Percentiles rank a stretch among this genome's conserved stretches.
Conservation (phyloP, 2,797 vertebrate genomes). For the Leuciscus waleckii region DNA sequence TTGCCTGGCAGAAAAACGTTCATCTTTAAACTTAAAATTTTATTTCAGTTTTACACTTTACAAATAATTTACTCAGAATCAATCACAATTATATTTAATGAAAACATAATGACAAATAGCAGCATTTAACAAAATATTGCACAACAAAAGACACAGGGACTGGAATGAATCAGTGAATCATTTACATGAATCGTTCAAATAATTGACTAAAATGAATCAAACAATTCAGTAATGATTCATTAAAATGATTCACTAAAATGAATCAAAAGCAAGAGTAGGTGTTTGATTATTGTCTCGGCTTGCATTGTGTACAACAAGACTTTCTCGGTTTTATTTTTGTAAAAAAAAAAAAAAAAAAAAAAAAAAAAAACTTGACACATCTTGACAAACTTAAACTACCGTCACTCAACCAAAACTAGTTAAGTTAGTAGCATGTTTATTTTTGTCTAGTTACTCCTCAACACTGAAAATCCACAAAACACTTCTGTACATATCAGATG, state of each 20-base stretch:
- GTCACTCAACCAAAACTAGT: neutral
- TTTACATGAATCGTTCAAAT: neutral
- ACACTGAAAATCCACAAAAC: neutral
- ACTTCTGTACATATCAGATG: slow-evolving; percentile 17
- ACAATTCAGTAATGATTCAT: neutral
- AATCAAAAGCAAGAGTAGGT: neutral
- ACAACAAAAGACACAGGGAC: neutral
- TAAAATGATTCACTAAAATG: neutral
- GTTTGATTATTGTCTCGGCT: neutral
- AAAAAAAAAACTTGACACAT: neutral
- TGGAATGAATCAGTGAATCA: neutral
- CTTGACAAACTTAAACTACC: neutral
- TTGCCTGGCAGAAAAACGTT: neutral
- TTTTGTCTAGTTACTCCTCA: neutral
- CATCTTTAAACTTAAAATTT: too few species aligned
- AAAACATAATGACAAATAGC: neutral
- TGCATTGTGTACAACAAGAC: neutral
- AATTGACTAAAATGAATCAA: neutral
- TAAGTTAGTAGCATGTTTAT: neutral
- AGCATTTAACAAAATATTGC: neutral
- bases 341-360: too few species aligned
- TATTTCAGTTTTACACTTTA: neutral
- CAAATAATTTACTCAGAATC: neutral
- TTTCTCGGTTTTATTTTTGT: too few species aligned
- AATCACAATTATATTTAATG: neutral